Base-by-base conservation (phyloP, 2,113 vertebrate genomes). In the Ovis aries region DNA sequence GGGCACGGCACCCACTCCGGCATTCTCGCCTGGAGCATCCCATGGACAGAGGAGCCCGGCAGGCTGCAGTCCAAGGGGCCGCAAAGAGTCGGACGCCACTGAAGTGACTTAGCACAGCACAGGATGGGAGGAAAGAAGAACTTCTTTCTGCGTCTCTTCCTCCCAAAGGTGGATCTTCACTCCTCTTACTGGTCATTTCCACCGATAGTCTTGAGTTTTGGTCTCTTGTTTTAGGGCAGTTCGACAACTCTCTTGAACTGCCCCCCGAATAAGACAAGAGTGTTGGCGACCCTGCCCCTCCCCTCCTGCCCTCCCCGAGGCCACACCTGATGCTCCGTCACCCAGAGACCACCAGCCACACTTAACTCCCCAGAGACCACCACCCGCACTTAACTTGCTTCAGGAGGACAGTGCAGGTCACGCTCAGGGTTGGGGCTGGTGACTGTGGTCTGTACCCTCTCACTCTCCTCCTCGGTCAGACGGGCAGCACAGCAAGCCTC, bases 181-280 rank as follows among this genome's bases (percentile, higher is more conserved):
- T 50, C 9, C 31, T 93, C 71, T 55, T 14, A 45, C 33, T 10
- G 40, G 15, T 43, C 53, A 29, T 29, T 89, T 83, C 60, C 31
- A 77, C 10, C 33, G 59, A 43, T 2, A 14, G 23, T 14, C 60
- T 25, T 31, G 33, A 52, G 55, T 45, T 25, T 48, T 2, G 5
- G 19, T 83, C 60, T 60, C 86, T 36, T 55, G 23, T 53, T 78
- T 91, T 33, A 1, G 33, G 78, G 57, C 62, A 62, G 52, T 48
- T 31, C 11, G 27, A 83, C 52, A 36, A 29, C 40, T 62, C 60
- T 67, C 50, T 52, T 27, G 10, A 83, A 50, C 5, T 3, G 29
- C 55, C 36, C 52, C 1, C 2, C 1, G 1, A 27, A 8, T 1
- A 15, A 62, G 17, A 50, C 6, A 16, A 55, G 17, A 0, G 1